Conservation (phyloP, 1,140 invertebrate genomes). For the Drosophila sp. region DNA sequence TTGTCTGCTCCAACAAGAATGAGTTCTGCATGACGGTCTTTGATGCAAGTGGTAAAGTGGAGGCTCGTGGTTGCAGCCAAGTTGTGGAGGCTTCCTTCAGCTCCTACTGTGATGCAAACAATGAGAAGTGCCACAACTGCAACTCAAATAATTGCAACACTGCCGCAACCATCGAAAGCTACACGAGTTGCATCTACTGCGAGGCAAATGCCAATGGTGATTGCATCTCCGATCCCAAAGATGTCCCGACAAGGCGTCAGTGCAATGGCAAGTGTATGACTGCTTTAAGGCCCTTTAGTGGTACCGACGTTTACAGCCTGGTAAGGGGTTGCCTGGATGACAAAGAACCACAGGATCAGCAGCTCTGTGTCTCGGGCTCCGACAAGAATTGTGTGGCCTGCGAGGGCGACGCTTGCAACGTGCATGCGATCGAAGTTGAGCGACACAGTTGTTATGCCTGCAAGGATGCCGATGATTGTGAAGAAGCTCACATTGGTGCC, state of each 20-base stretch:
- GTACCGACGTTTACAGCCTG: slow-evolving; percentile 32
- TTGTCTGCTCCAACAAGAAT: slow-evolving; percentile 30
- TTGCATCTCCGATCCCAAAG: slow-evolving; percentile 46
- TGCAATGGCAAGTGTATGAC: slow-evolving; percentile 79
- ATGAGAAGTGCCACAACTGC: slow-evolving; percentile 67
- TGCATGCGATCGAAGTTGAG: slow-evolving; percentile 14
- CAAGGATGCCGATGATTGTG: not conserved
- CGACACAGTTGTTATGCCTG: slow-evolving; percentile 62
- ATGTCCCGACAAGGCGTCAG: slow-evolving; percentile 46
- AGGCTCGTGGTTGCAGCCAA: slow-evolving; percentile 65
- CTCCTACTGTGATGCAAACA: slow-evolving; percentile 66
- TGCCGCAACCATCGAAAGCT: slow-evolving; percentile 43
- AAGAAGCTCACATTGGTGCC: not conserved
- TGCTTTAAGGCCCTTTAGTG: slow-evolving; percentile 34
- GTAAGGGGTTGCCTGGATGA: slow-evolving; percentile 73
- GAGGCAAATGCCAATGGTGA: slow-evolving; percentile 47
- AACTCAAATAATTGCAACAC: slow-evolving; percentile 76
- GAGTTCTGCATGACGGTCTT: slow-evolving; percentile 81
- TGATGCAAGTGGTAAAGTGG: slow-evolving; percentile 44
- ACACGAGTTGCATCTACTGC: slow-evolving; percentile 72
- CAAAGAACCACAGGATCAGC: slow-evolving; percentile 66
- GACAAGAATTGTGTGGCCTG: slow-evolving; percentile 53
- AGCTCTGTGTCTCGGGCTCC: slow-evolving; percentile 42
- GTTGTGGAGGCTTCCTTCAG: slow-evolving; percentile 53
- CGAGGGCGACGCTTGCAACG: slow-evolving; percentile 62